A percentile compares a stretch with the other conserved stretches of the same genome.
phyloP scores from a whole-genome alignment of 2,113 vertebrate genomes.

The Nothobranchius kuhntae region DNA sequence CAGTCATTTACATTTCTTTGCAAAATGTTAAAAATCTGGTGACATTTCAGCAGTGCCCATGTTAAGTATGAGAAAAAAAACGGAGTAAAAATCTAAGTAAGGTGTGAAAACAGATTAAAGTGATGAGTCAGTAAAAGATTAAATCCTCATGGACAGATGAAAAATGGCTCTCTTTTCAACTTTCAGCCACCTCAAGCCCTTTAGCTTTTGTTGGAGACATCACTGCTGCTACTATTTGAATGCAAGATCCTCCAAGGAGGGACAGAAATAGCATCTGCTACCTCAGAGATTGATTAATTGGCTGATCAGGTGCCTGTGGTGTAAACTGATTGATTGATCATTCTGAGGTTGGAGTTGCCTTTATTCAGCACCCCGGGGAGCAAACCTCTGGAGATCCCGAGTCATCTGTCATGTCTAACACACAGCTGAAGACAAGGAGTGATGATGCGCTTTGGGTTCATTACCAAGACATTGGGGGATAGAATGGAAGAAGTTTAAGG shows the following conservation, averaged over 20 bases:
- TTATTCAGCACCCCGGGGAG: constrained; percentile 70
- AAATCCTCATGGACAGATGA: constrained; percentile 52
- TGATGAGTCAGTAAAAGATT: constrained; percentile 9
- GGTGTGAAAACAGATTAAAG: constrained; percentile 5
- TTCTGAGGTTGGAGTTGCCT: constrained; percentile 70
- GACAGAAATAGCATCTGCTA: constrained; percentile 71
- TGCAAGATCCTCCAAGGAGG: constrained; percentile 49
- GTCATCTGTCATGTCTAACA: constrained; percentile 79
- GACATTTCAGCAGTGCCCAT: not conserved
- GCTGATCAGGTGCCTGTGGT: constrained; percentile 70
- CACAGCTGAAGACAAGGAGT: constrained; percentile 44
- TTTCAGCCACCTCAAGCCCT: constrained; percentile 45
- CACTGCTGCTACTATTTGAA: constrained; percentile 36
- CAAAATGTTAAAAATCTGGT: not conserved
- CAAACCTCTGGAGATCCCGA: constrained; percentile 73
- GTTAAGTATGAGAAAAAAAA: not conserved
- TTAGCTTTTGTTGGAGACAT: constrained; percentile 59
- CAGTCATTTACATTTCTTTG: constrained; percentile 37
- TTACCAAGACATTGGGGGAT: constrained; percentile 61
- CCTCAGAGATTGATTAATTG: constrained; percentile 76
- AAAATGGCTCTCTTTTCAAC: constrained; percentile 45
- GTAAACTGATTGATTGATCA: constrained; percentile 80
- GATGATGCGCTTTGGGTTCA: constrained; percentile 66
- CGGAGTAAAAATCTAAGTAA: not conserved
- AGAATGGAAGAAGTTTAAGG: constrained; percentile 40